phyloP scores from a whole-genome alignment of 2,113 vertebrate species.

The Tupaia tana region DNA sequence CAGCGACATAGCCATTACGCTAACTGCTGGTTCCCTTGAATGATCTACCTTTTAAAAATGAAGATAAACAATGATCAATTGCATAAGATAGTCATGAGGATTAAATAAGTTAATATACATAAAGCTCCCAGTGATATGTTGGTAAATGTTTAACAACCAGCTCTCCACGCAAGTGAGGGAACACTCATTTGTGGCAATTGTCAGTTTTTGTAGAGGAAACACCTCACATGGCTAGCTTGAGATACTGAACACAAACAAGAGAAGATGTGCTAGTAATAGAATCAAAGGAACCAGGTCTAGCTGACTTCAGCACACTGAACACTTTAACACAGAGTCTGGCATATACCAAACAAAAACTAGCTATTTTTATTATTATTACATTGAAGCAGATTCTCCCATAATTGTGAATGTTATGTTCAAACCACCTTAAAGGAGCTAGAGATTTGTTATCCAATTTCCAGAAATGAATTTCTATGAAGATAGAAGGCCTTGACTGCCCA shows the following conservation, averaged over 20 bases:
- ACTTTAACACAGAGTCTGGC: neutral
- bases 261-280: neutral
- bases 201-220: neutral
- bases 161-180: neutral
- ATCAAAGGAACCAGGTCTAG: neutral
- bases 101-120: conserved; percentile 38
- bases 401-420: conserved; percentile 18
- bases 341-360: neutral
- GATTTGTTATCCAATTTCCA: conserved; percentile 12
- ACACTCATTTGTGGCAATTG: conserved; percentile 20
- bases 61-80: conserved; percentile 17
- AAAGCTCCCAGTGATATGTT: neutral
- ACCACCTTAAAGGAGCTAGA: neutral
- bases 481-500: neutral
- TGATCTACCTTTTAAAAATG: conserved; percentile 34
- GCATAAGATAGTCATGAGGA: neutral
- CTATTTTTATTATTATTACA: conserved; percentile 16
- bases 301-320: neutral
- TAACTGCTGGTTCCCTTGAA: too few relatives aligned
- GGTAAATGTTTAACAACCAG: conserved; percentile 7
- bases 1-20: too few relatives aligned
- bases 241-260: neutral
- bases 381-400: neutral
- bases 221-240: neutral
- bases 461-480: neutral